A percentile compares a stretch with the other conserved stretches of the same genome.
Conservation (phyloP, 1,140 invertebrate genomes). For the Drosophila ficusphila region DNA sequence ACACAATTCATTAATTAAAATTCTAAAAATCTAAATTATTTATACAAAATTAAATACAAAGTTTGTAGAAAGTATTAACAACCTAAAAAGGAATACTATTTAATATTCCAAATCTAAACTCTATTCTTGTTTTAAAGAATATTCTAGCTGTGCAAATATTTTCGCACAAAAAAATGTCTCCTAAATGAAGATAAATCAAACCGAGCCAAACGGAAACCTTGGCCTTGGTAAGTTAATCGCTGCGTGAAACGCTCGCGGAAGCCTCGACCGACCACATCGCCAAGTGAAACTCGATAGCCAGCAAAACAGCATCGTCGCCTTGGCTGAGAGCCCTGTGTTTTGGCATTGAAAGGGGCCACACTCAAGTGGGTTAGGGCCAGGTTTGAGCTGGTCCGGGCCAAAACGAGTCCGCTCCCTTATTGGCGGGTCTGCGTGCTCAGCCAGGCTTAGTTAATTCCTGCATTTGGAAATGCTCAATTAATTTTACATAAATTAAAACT, state of each 20-base stretch:
- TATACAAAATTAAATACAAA: too few species aligned
- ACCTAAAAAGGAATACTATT: too few species aligned
- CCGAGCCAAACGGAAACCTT: conserved; percentile 20
- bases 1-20: too few species aligned
- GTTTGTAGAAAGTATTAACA: too few species aligned
- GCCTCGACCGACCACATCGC: conserved; percentile 45
- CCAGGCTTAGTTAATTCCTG: conserved; percentile 56
- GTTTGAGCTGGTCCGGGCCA: conserved; percentile 6
- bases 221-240: conserved; percentile 77
- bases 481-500: conserved; percentile 79
- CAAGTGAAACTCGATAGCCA: conserved; percentile 22
- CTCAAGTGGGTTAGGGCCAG: conserved; percentile 49
- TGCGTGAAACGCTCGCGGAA: conserved; percentile 68
- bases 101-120: too few species aligned
- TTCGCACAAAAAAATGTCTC: not conserved
- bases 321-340: conserved; percentile 10
- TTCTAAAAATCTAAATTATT: too few species aligned
- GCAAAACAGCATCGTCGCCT: conserved; percentile 1
- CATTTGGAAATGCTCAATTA: conserved; percentile 74
- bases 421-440: conserved; percentile 15
- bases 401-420: not conserved
- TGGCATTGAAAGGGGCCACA: conserved; percentile 30
- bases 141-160: too few species aligned
- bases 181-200: not conserved
- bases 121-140: too few species aligned